A percentile compares a stretch with the other conserved stretches of the same genome.
Evolutionary conservation across 2,797 vertebrate genomes (phyloP).

Genomic region (Fringilla coelebs): DNA sequence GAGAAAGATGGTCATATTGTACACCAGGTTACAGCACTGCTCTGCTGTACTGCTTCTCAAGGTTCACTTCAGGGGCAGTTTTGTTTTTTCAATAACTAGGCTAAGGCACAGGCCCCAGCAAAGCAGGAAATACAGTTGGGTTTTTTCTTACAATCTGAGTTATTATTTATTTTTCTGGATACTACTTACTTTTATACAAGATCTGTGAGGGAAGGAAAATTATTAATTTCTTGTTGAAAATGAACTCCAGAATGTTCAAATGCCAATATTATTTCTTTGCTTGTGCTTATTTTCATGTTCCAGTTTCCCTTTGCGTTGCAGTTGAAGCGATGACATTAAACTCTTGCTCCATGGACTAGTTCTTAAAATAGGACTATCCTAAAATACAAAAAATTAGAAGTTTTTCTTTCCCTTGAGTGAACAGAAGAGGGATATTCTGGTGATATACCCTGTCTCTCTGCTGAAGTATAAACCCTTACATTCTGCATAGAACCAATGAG

Average conservation of each 20-base stretch:
- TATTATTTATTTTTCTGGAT: neutral
- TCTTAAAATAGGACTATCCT: constrained; percentile 49
- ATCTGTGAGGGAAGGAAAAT: neutral
- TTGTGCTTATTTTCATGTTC: constrained; percentile 6
- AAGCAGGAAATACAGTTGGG: neutral
- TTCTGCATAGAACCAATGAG: neutral
- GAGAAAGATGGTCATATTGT: neutral
- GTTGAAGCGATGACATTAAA: constrained; percentile 1
- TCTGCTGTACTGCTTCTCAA: neutral
- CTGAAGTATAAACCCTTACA: neutral
- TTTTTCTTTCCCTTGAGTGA: constrained; percentile 8
- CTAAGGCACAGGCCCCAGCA: neutral
- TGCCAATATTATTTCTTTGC: neutral
- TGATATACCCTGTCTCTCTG: neutral
- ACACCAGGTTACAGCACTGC: neutral
- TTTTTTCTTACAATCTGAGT: neutral
- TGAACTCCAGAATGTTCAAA: neutral
- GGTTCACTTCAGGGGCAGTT: neutral
- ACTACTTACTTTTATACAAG: neutral
- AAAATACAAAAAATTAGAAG: neutral
- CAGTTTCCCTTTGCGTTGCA: neutral
- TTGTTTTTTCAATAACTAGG: neutral
- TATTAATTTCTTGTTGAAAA: neutral
- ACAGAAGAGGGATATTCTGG: neutral
- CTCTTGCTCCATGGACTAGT: constrained; percentile 4